Evolutionary conservation across 2,113 vertebrate genomes (phyloP).

Genomic region (Nothocercus nigrocapillus): DNA sequence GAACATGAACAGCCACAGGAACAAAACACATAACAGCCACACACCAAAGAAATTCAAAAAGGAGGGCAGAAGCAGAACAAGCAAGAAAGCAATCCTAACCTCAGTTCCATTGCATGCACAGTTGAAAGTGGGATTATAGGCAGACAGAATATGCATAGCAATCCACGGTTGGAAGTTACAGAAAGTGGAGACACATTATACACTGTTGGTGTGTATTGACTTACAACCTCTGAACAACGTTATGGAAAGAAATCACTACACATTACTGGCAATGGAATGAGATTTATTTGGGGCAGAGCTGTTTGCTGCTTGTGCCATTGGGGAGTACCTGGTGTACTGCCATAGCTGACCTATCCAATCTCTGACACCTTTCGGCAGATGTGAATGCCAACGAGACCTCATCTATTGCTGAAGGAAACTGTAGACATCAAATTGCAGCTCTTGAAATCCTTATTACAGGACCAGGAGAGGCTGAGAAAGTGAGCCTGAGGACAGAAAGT

Average conservation of each 20-base stretch:
- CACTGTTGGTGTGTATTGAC: not conserved
- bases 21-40: not conserved
- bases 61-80: not conserved
- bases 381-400: fast-evolving
- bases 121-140: not conserved
- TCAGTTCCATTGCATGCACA: not conserved
- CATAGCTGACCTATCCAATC: not conserved
- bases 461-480: not conserved
- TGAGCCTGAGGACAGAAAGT: not conserved
- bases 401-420: not conserved
- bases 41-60: not conserved
- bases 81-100: not conserved
- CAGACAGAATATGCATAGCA: not conserved
- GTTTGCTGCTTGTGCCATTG: fast-evolving
- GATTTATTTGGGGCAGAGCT: not conserved
- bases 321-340: not conserved
- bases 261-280: not conserved
- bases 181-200: fast-evolving
- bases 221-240: fast-evolving
- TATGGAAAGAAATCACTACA: fast-evolving
- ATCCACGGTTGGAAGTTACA: not conserved
- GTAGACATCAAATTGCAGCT: not conserved
- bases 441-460: not conserved
- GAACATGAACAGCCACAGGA: not conserved
- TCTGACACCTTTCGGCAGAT: not conserved